phyloP scores from a whole-genome alignment of 2,797 vertebrate species.

The Rhinophrynus dorsalis region DNA sequence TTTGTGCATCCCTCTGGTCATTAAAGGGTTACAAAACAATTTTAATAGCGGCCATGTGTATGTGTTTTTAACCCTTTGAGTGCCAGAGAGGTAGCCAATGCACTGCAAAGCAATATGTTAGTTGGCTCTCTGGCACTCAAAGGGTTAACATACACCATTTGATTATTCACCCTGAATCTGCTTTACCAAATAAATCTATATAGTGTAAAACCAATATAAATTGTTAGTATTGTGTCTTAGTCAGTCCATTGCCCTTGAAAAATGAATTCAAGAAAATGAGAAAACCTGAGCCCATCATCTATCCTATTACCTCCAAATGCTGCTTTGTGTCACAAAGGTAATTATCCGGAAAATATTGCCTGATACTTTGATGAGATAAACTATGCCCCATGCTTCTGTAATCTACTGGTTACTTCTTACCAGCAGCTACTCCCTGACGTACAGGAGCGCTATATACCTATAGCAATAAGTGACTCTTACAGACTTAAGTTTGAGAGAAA shows the following conservation, averaged over 20 bases:
- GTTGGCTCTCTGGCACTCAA: no score
- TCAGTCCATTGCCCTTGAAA: constrained; percentile 15
- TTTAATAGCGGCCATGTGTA: no score
- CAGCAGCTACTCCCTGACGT: not conserved
- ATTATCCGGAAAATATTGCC: constrained; percentile 44
- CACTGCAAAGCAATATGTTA: no score
- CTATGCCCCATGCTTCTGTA: constrained; percentile 17
- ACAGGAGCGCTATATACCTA: no score
- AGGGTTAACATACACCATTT: no score
- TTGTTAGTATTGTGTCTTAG: not conserved
- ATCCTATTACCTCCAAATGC: constrained; percentile 29
- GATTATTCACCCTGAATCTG: no score
- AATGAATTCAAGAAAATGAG: constrained; percentile 25
- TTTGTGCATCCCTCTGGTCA: no score
- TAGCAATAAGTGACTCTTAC: no score
- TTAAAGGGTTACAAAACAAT: no score
- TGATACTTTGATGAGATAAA: constrained; percentile 21
- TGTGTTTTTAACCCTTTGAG: no score
- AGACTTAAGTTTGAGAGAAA: no score
- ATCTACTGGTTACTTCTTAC: not conserved
- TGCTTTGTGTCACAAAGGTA: constrained; percentile 39
- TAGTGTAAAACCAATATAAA: not conserved
- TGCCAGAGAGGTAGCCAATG: no score
- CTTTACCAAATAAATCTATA: not conserved
- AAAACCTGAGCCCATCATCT: constrained; percentile 30